A percentile compares a stretch with the other conserved stretches of the same genome.
phyloP scores from a whole-genome alignment of 2,797 vertebrate genomes.

The Crenuchus spilurus region DNA sequence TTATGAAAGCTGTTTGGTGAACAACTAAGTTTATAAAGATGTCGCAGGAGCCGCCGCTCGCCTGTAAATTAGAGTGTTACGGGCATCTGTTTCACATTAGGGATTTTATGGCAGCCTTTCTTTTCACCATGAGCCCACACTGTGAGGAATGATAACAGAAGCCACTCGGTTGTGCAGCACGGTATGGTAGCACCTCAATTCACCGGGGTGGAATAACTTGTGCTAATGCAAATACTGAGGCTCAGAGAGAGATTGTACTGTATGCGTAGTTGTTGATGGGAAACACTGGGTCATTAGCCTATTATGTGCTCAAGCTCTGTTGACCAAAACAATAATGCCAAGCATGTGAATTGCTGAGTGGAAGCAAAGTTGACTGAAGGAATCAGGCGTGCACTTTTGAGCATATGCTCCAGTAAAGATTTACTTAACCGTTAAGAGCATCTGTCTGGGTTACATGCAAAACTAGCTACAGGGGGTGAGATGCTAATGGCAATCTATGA shows the following conservation, averaged over 20 bases:
- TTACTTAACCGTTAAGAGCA: slow-evolving; percentile 21
- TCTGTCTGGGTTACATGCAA: slow-evolving; percentile 27
- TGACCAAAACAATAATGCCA: neutral
- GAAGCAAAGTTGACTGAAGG: neutral
- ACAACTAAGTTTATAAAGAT: slow-evolving; percentile 31
- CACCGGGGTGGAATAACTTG: slow-evolving; percentile 13
- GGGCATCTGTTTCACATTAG: slow-evolving; percentile 55
- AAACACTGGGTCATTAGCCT: neutral
- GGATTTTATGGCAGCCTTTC: slow-evolving; percentile 35
- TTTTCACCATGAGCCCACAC: slow-evolving; percentile 33
- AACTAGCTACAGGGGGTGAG: slow-evolving; percentile 2
- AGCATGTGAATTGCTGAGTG: neutral
- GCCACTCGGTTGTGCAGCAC: slow-evolving; percentile 4
- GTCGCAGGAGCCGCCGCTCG: slow-evolving; percentile 23
- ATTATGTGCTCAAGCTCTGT: neutral
- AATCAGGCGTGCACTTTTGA: neutral
- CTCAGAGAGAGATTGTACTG: neutral
- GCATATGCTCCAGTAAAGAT: slow-evolving; percentile 32
- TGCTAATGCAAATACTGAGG: neutral
- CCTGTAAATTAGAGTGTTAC: slow-evolving; percentile 44
- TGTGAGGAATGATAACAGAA: slow-evolving; percentile 35
- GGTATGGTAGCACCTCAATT: slow-evolving; percentile 12
- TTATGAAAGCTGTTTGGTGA: slow-evolving; percentile 17
- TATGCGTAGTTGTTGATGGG: slow-evolving; percentile 7
- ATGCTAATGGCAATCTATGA: slow-evolving; percentile 29